phyloP scores from a whole-genome alignment of 2,113 vertebrate genomes.

The Ceuthmochares aereus region DNA sequence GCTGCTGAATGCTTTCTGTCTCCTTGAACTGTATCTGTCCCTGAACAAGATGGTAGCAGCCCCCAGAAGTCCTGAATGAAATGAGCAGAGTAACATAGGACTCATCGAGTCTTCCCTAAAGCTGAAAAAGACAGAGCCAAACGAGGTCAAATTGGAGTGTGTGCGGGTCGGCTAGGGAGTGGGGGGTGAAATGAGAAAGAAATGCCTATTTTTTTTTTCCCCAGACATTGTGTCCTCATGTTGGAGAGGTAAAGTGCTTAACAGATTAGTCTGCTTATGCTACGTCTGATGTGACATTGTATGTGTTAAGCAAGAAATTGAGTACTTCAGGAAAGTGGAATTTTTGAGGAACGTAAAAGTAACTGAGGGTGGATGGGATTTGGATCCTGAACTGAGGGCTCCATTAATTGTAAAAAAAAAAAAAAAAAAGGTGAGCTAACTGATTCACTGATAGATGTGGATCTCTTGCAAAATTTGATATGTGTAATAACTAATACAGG shows the following conservation, averaged over 20 bases:
- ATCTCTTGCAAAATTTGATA: not conserved
- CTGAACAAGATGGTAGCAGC: not conserved
- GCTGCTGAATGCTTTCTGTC: not conserved
- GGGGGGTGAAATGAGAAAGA: not conserved
- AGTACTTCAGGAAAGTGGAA: not conserved
- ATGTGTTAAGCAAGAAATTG: not conserved
- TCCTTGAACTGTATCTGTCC: not conserved
- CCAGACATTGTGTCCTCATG: not conserved
- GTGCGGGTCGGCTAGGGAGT: too few relatives aligned
- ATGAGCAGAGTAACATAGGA: not conserved
- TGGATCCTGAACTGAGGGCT: fast-evolving
- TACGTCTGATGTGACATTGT: not conserved
- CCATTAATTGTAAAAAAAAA: not conserved
- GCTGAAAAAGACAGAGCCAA: not conserved
- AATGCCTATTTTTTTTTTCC: not conserved
- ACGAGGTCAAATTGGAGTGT: too few relatives aligned
- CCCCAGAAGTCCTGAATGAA: not conserved
- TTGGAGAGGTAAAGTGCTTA: not conserved
- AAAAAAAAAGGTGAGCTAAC: not conserved
- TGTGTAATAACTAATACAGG: fast-evolving
- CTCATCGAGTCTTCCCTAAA: not conserved
- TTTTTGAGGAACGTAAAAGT: not conserved
- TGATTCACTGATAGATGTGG: not conserved
- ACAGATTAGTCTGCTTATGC: not conserved
- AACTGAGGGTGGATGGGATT: fast-evolving